Evolutionary conservation across 2,797 vertebrate genomes (phyloP).

Genomic region (Morelia viridis): DNA sequence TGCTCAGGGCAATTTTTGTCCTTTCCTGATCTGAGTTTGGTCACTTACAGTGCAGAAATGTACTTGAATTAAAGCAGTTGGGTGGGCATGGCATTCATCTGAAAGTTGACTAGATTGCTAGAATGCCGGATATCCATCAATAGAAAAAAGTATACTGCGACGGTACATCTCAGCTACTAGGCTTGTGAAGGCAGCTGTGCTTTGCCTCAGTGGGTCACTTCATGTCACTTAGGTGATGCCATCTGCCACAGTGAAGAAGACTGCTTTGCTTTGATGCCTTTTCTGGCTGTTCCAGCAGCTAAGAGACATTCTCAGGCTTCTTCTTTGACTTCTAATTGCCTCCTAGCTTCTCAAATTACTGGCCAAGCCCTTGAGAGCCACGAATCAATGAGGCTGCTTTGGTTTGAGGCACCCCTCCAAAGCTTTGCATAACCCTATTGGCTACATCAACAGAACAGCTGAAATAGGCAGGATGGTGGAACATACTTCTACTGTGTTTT

Average conservation of each 20-base stretch:
- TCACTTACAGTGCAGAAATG: neutral
- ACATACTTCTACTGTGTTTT: neutral
- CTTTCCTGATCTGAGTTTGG: neutral
- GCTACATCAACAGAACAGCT: neutral
- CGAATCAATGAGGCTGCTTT: neutral
- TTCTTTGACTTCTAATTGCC: neutral
- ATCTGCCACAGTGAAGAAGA: neutral
- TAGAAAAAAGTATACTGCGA: neutral
- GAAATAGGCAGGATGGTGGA: neutral
- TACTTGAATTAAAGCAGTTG: neutral
- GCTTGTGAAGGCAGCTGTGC: neutral
- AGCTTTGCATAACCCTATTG: neutral
- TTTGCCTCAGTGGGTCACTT: neutral
- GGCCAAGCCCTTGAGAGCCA: neutral
- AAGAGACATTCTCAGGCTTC: neutral
- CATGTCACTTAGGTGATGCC: neutral
- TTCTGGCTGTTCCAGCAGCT: neutral
- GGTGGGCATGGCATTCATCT: neutral
- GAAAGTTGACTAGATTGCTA: neutral
- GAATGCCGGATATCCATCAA: neutral
- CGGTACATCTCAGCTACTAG: neutral
- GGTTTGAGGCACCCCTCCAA: neutral
- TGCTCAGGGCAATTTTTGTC: neutral
- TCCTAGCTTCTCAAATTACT: neutral
- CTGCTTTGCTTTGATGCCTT: neutral